phyloP scores from a whole-genome alignment of 2,888 invertebrate species.

The Harmothoe impar region DNA sequence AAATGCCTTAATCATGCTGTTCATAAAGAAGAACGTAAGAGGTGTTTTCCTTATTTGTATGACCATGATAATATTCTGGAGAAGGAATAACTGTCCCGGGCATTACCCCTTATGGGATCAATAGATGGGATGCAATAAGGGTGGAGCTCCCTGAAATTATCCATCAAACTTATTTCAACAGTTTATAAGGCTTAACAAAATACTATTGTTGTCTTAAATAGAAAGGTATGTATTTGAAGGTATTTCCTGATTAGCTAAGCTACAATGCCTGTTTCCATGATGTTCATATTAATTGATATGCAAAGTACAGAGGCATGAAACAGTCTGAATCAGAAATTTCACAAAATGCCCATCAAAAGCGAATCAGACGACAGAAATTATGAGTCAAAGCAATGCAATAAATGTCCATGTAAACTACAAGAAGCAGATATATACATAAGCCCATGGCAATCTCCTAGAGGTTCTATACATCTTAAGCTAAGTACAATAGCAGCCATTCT shows the following conservation, averaged over 20 bases:
- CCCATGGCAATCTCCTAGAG: not conserved
- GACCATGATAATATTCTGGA: not conserved
- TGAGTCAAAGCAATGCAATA: slow-evolving; percentile 4
- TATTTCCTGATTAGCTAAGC: no score
- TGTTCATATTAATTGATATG: not conserved
- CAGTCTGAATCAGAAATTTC: not conserved
- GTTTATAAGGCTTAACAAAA: not conserved
- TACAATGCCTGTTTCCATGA: no score
- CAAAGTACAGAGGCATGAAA: not conserved
- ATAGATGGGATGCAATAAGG: no score
- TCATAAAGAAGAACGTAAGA: not conserved
- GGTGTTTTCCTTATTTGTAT: not conserved
- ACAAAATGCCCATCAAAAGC: not conserved
- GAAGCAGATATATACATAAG: not conserved
- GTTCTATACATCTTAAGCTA: no score
- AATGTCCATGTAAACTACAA: not conserved
- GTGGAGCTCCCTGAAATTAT: not conserved
- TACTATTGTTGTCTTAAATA: not conserved
- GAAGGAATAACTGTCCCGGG: no score
- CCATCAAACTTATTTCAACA: not conserved
- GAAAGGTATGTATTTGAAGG: not conserved
- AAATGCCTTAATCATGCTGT: no score
- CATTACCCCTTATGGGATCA: no score
- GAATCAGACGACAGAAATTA: not conserved
- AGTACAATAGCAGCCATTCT: slow-evolving; percentile 60